Conservation (phyloP, 2,113 vertebrate species). For the Sminthopsis crassicaudata region DNA sequence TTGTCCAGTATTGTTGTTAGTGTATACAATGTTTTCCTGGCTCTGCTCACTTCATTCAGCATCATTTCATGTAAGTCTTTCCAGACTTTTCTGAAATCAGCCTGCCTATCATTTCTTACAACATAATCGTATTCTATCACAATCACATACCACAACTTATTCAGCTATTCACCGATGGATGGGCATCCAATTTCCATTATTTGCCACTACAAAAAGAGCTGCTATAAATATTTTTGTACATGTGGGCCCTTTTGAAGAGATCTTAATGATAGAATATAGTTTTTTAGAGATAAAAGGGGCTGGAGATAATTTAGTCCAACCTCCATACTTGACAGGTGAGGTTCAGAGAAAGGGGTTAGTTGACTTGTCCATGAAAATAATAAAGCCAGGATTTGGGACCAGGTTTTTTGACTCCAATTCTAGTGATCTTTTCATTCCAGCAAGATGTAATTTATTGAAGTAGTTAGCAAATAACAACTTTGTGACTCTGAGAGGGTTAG, state of each 20-base stretch:
- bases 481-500: not conserved
- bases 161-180: too few relatives aligned
- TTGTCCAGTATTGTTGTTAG: too few relatives aligned
- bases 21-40: too few relatives aligned
- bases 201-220: too few relatives aligned
- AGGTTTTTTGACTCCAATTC: not conserved
- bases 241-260: not conserved
- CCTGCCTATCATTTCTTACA: too few relatives aligned
- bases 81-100: too few relatives aligned
- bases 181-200: too few relatives aligned
- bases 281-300: not conserved
- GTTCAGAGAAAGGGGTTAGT: conserved; percentile 19
- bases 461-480: not conserved
- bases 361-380: conserved; percentile 39
- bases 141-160: too few relatives aligned
- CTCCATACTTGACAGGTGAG: not conserved
- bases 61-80: too few relatives aligned
- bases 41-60: too few relatives aligned
- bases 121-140: too few relatives aligned
- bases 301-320: not conserved
- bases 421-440: not conserved
- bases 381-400: not conserved
- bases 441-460: not conserved
- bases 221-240: too few relatives aligned
- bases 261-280: not conserved